Conservation (phyloP, 2,888 invertebrate genomes). For the Dyspetes luteomarginatus region DNA sequence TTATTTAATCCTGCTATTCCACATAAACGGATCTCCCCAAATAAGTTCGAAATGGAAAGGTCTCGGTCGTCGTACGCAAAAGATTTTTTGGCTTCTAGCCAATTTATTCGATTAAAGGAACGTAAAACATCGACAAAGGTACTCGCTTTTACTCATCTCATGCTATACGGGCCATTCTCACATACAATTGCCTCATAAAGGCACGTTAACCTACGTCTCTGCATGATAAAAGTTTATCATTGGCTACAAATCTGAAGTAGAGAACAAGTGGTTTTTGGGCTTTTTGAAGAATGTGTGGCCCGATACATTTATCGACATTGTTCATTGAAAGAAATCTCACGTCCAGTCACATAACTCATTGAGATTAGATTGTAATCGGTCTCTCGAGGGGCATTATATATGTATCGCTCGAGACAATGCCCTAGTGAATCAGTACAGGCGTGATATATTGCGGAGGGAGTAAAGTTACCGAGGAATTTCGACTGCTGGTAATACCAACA, state of each 20-base stretch:
- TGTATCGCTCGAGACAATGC: slow-evolving; percentile 63
- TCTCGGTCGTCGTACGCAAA: too few species aligned
- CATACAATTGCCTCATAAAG: too few species aligned
- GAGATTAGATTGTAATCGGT: slow-evolving; percentile 58
- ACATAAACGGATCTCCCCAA: too few species aligned
- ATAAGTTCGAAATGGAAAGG: too few species aligned
- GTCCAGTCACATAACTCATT: slow-evolving; percentile 54
- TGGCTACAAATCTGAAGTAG: neutral
- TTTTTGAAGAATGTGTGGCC: neutral
- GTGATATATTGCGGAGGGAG: neutral
- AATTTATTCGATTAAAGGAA: too few species aligned
- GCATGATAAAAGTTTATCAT: neutral
- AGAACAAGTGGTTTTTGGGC: neutral
- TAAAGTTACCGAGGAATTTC: slow-evolving; percentile 17
- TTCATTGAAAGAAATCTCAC: neutral
- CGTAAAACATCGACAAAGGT: too few species aligned
- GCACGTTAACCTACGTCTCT: neutral
- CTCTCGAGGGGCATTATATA: slow-evolving; percentile 47
- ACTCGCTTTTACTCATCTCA: too few species aligned
- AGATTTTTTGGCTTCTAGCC: too few species aligned
- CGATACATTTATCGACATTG: neutral
- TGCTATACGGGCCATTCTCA: too few species aligned
- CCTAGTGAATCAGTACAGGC: slow-evolving; percentile 56
- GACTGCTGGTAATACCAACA: neutral
- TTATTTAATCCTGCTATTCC: too few species aligned